phyloP scores from a whole-genome alignment of 2,888 invertebrate species.

The Heliothis peltigera region DNA sequence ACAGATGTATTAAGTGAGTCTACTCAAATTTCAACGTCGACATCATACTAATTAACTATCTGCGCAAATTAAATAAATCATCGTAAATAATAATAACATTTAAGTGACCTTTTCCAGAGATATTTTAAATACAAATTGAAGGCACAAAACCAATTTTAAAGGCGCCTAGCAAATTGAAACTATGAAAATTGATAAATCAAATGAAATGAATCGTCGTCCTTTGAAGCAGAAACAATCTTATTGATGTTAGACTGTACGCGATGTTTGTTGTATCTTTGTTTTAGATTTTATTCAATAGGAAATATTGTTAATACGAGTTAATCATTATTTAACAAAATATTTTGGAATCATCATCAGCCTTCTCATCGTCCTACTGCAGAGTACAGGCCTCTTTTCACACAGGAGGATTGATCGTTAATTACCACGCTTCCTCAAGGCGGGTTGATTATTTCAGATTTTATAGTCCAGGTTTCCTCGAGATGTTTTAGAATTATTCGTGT shows the following conservation, averaged over 20 bases:
- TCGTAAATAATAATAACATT: slow-evolving; percentile 2
- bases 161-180: slow-evolving; percentile 19
- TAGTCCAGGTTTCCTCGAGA: no score
- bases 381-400: no score
- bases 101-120: slow-evolving; percentile 4
- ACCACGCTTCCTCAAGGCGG: no score
- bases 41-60: not conserved
- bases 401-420: no score
- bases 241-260: slow-evolving; percentile 22
- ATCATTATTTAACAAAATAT: slow-evolving; percentile 7
- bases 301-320: slow-evolving; percentile 1
- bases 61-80: not conserved
- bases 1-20: not conserved
- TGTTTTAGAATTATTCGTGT: no score
- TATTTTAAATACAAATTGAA: slow-evolving; percentile 24
- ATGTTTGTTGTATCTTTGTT: slow-evolving; percentile 13
- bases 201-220: slow-evolving; percentile 27
- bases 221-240: slow-evolving; percentile 40
- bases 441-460: no score
- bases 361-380: no score
- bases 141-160: slow-evolving; percentile 33
- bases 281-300: slow-evolving; percentile 15
- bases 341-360: no score
- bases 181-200: slow-evolving; percentile 39
- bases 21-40: not conserved